These are phyloP conservation scores for Melieria picta DNA, from an alignment of 2,888 invertebrate genomes.

Conservation along the genomic window DNA sequence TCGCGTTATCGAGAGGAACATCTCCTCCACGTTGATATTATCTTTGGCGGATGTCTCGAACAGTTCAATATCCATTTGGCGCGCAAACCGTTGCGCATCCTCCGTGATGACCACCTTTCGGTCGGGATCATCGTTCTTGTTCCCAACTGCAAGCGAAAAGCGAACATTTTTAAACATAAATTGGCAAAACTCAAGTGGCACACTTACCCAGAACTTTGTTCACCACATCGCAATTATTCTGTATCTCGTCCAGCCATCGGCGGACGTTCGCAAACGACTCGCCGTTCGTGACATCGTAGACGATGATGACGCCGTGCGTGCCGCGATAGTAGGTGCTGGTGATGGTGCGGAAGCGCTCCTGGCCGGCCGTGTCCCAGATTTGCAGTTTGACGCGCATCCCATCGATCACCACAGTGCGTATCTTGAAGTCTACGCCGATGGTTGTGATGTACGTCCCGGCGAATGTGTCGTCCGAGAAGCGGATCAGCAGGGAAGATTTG, in stretches of 20 bases:
- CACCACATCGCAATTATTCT: slow-evolving; percentile 99
- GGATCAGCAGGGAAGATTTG: slow-evolving; percentile 94
- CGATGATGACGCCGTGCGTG: slow-evolving; percentile 99
- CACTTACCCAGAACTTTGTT: slow-evolving; percentile 92
- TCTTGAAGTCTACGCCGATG: slow-evolving; percentile 99
- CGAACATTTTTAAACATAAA: neutral
- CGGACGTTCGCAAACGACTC: slow-evolving; percentile 99
- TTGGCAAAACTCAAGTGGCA: neutral
- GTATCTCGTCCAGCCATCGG: slow-evolving; percentile 98
- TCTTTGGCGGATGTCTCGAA: slow-evolving; percentile 99
- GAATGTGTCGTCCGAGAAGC: slow-evolving; percentile 99
- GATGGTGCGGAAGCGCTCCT: slow-evolving; percentile 97
- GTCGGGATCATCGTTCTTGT: slow-evolving; percentile 95
- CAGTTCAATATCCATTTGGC: slow-evolving; percentile 95
- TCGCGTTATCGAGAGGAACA: slow-evolving; percentile 78
- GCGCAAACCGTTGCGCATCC: slow-evolving; percentile 96
- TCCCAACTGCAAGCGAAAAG: slow-evolving; percentile 78
- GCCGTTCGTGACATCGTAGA: slow-evolving; percentile 98
- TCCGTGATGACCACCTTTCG: slow-evolving; percentile 96
- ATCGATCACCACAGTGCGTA: slow-evolving; percentile 92
- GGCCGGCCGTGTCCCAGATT: slow-evolving; percentile 99
- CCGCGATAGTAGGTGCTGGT: slow-evolving; percentile 99
- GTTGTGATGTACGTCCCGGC: slow-evolving; percentile 98
- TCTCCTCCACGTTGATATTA: slow-evolving; percentile 98
- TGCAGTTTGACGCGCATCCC: slow-evolving; percentile 92